Base-by-base conservation (phyloP, 2,797 vertebrate species). In the Erethizon dorsatum region DNA sequence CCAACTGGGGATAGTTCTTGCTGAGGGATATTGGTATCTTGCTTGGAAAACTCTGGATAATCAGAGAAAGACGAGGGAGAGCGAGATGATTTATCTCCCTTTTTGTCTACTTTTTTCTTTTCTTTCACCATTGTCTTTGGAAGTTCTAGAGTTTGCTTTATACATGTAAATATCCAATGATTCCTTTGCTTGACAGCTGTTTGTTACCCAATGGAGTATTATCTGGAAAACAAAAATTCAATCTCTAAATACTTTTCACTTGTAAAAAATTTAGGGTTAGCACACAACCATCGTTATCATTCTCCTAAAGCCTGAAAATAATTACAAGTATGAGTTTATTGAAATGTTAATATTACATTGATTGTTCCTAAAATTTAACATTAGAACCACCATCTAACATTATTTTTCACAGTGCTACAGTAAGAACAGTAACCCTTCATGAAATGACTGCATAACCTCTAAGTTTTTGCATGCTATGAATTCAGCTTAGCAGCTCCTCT, bases 41-140 rank as follows among this genome's bases (percentile, higher is more conserved):
- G 95, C 88, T 97, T 98, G 71, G 90, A 6, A 45, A 41, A 4
- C 17, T 97, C 98, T 26, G 94, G 75, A 12, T 94, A 78, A 12
- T 97, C 97, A 0, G 85, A 91, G 24, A 67, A 10, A 14, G 87
- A 95, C 1, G 83, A 96, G 6, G 91, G 18, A 54, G 97, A 82
- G 28, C 28, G 77, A 1, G 2, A 0, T 5, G 96, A n/a, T 45
- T 97, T 98, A 5, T 98, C 98, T 33, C 93, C 52, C 54, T 98
- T 99, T 94, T 98, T 99, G 47, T 24, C 97, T 2, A 97, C 85
- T 96, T 97, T 99, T 95, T 98, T 99, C 97, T 98, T 99, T 82
- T 98, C 98, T 94, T 98, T 99, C 89, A 50, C 97, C 98, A 99
- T 99, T 11, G 80, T 47, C 90, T 91, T 47, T n/a, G 18, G 88